Base-by-base conservation (phyloP, 2,797 vertebrate genomes). In the Corythornis leucogaster region DNA sequence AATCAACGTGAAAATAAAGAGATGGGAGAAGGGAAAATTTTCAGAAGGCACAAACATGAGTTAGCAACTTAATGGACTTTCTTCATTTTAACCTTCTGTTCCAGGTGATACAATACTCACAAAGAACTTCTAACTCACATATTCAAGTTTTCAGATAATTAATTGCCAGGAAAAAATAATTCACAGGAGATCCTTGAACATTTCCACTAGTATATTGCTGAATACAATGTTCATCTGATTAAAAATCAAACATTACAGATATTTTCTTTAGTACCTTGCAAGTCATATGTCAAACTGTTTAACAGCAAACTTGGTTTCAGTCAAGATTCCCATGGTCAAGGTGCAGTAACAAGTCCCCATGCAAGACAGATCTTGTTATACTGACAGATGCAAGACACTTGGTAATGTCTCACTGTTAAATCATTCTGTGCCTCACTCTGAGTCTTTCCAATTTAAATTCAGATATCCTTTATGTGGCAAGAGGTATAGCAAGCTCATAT, bases 181-280 rank as follows among this genome's bases (percentile, higher is more conserved):
- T 57, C 93, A 76, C 13, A 46, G 38, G 50, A 80, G 55, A 79
- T 92, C 67, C 40, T 45, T 28, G 71, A 86, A 69, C 28, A 48
- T 75, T 92, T 86, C 79, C 66, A 63, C 35, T 81, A 48, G 63
- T 22, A 67, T 43, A 51, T 80, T 57, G 54, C 30, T 10, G 19
- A 42, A 83, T 48, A 75, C 33, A 83, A 96, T 40, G 38, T 40
- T 40, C 51, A 80, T 75, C 81, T 78, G 81, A 96, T 92, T 91
- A 92, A 92, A 95, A 95, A 92, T 79, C 80, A 94, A 93, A 90
- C 22, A 35, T 5, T 45, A 73, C 4, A 26, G 28, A 71, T 54
- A 76, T 78, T 82, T 50, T 57, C 8, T 58, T 48, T 82, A 84
- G 63, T 35, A 87, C 11, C 12, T 33, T 62, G 80, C 45, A 85